A percentile compares a stretch with the other conserved stretches of the same genome.
These are phyloP conservation scores for Glaucidium brasilianum DNA, from an alignment of 2,113 vertebrate species.

Conservation along the genomic window DNA sequence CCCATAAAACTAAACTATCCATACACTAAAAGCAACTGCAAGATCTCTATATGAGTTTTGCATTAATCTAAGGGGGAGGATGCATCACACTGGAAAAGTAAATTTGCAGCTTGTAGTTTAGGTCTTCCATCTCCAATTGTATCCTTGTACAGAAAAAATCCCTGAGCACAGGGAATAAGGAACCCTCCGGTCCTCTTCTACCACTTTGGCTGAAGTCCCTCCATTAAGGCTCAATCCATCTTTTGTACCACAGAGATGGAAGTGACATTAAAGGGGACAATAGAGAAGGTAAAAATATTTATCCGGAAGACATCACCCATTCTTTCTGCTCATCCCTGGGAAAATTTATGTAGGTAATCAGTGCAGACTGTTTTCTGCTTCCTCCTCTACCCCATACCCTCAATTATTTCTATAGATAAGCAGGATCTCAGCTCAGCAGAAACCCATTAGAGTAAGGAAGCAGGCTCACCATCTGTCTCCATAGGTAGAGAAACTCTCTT, in stretches of 20 bases:
- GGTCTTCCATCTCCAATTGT: not conserved
- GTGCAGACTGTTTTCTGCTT: not conserved
- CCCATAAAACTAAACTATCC: not conserved
- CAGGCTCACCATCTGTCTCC: not conserved
- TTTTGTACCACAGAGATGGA: not conserved
- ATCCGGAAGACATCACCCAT: not conserved
- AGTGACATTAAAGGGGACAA: not conserved
- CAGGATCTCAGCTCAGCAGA: not conserved
- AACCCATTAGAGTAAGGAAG: not conserved
- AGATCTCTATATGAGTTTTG: not conserved
- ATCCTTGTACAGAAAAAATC: not conserved
- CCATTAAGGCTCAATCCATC: not conserved
- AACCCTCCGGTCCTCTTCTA: not conserved
- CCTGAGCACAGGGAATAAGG: not conserved
- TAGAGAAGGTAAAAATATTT: not conserved
- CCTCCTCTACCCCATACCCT: not conserved
- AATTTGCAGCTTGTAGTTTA: not conserved
- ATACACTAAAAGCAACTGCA: not conserved
- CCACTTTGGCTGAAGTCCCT: not conserved
- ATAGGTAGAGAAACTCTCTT: not conserved
- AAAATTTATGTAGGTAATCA: not conserved
- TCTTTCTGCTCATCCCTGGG: not conserved
- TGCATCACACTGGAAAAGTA: not conserved
- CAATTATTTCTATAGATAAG: not conserved
- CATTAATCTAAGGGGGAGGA: not conserved